These are phyloP conservation scores for Macroramphosus scolopax DNA, from an alignment of 2,797 vertebrate species.

Conservation along the genomic window DNA sequence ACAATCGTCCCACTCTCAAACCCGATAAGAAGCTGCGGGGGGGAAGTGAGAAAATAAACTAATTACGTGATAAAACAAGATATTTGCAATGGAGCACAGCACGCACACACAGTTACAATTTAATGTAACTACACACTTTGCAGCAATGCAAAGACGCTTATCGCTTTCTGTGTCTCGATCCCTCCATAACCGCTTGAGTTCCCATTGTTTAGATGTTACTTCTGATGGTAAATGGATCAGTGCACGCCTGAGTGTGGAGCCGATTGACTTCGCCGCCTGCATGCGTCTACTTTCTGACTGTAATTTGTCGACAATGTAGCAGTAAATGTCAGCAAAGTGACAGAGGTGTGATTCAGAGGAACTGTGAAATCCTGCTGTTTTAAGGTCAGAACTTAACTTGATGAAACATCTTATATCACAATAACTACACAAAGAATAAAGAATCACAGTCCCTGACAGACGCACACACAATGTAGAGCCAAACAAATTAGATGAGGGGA, in stretches of 20 bases:
- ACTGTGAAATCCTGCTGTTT: not conserved
- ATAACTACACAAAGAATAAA: too few relatives aligned
- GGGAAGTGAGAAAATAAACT: constrained; percentile 8
- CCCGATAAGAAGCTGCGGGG: constrained; percentile 88
- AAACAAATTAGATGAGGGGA: constrained; percentile 33
- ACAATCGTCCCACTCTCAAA: constrained; percentile 96
- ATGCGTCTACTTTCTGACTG: not conserved
- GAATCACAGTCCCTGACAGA: too few relatives aligned
- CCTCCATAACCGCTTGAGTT: too few relatives aligned
- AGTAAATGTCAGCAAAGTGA: not conserved
- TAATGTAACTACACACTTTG: constrained; percentile 4
- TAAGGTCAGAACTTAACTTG: not conserved
- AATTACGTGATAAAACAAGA: constrained; percentile 3
- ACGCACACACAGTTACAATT: not conserved
- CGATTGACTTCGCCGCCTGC: too few relatives aligned
- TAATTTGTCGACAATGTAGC: too few relatives aligned
- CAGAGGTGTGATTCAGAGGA: not conserved
- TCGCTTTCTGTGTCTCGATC: too few relatives aligned
- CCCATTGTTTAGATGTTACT: too few relatives aligned
- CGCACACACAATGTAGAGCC: too few relatives aligned
- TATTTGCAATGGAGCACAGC: not conserved
- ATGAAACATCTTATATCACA: too few relatives aligned
- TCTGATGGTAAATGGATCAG: too few relatives aligned
- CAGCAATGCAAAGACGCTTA: not conserved
- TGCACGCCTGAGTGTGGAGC: too few relatives aligned